A percentile compares a stretch with the other conserved stretches of the same genome.
phyloP scores from a whole-genome alignment of 2,797 vertebrate species.

The Esox masquinongy region DNA sequence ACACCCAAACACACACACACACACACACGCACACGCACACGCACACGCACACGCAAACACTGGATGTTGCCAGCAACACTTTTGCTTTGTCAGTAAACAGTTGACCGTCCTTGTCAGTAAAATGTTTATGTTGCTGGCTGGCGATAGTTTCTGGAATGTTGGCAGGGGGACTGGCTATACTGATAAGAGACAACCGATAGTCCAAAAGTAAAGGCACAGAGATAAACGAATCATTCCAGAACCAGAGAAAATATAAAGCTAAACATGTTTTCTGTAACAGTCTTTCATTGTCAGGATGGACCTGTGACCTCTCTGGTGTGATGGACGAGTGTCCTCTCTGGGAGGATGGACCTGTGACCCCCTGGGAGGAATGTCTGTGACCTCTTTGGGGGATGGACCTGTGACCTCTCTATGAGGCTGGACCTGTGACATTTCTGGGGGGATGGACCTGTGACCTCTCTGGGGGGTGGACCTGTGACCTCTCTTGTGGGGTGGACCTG shows the following conservation, averaged over 20 bases:
- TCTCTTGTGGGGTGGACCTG: too few species aligned
- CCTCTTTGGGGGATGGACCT: too few species aligned
- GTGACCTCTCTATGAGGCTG: too few species aligned
- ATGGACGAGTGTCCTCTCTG: too few species aligned
- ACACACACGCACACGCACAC: neutral
- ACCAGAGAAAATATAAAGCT: slow-evolving; percentile 35
- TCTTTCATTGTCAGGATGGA: too few species aligned
- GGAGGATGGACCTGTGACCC: too few species aligned
- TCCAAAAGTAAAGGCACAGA: slow-evolving; percentile 65
- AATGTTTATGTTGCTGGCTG: slow-evolving; percentile 81
- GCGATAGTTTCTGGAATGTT: slow-evolving; percentile 65
- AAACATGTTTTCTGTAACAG: neutral
- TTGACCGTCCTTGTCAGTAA: slow-evolving; percentile 82
- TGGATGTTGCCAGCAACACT: slow-evolving; percentile 71
- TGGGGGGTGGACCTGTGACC: too few species aligned
- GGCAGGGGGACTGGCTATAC: slow-evolving; percentile 58
- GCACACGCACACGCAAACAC: slow-evolving; percentile 3
- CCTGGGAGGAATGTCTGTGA: too few species aligned
- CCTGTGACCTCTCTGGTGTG: too few species aligned
- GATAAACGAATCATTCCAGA: slow-evolving; percentile 62
- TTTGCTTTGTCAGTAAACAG: slow-evolving; percentile 83
- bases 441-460: too few species aligned
- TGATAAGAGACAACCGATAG: slow-evolving; percentile 64
- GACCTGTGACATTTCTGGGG: too few species aligned
- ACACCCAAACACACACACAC: slow-evolving; percentile 1